phyloP scores from a whole-genome alignment of 2,113 vertebrate genomes.

The Menidia beryllina region DNA sequence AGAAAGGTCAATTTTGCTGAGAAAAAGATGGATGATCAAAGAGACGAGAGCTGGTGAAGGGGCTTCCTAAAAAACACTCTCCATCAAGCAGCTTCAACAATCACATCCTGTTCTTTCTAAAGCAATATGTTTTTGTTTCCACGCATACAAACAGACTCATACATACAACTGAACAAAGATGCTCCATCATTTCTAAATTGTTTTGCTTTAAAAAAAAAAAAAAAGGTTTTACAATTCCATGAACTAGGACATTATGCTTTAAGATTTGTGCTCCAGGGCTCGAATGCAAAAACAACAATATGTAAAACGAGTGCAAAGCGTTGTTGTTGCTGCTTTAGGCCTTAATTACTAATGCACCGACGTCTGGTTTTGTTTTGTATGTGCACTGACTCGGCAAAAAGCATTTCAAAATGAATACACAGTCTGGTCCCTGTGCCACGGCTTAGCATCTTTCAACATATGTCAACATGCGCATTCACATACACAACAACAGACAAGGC shows the following conservation, averaged over 20 bases:
- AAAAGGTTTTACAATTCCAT: slow-evolving; percentile 35
- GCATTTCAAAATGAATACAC: slow-evolving; percentile 69
- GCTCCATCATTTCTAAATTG: slow-evolving; percentile 28
- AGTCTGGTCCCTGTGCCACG: slow-evolving; percentile 60
- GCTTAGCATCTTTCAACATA: slow-evolving; percentile 52
- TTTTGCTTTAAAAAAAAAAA: slow-evolving; percentile 38
- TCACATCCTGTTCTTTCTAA: slow-evolving; percentile 32
- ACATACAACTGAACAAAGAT: slow-evolving; percentile 11
- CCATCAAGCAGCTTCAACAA: slow-evolving; percentile 60
- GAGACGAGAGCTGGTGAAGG: neutral
- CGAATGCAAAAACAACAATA: slow-evolving; percentile 52
- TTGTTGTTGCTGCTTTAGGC: slow-evolving; percentile 70
- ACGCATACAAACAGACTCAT: slow-evolving; percentile 5
- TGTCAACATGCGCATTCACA: slow-evolving; percentile 3
- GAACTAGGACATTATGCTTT: slow-evolving; percentile 59
- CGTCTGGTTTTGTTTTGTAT: slow-evolving; percentile 70
- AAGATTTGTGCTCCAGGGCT: slow-evolving; percentile 47
- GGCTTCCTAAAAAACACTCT: slow-evolving; percentile 42
- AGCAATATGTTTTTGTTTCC: slow-evolving; percentile 15
- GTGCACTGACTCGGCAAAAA: slow-evolving; percentile 68
- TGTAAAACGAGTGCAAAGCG: slow-evolving; percentile 67
- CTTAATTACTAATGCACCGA: slow-evolving; percentile 74
- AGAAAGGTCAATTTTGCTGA: slow-evolving; percentile 17
- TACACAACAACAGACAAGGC: neutral
- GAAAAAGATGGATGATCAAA: slow-evolving; percentile 18